phyloP scores from a whole-genome alignment of 2,888 invertebrate species.

The Meiosimyza platycephala region DNA sequence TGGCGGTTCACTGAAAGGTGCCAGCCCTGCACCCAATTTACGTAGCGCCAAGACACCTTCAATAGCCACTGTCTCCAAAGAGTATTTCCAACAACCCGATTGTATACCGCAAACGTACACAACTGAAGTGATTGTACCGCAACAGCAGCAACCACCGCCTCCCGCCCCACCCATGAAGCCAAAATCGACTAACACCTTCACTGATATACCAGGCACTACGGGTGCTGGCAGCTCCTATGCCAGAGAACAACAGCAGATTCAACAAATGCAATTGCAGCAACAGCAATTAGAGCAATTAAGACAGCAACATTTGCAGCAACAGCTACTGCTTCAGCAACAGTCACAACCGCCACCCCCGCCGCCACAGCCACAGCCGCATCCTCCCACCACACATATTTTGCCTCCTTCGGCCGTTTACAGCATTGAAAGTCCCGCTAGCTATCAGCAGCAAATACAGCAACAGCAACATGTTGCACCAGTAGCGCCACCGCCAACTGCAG shows the following conservation, averaged over 20 bases:
- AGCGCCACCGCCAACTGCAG: slow-evolving; percentile 46
- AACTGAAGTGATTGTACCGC: slow-evolving; percentile 47
- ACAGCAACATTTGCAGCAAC: slow-evolving; percentile 53
- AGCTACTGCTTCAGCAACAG: slow-evolving; percentile 51
- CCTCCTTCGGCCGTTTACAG: slow-evolving; percentile 66
- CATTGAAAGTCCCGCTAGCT: slow-evolving; percentile 62
- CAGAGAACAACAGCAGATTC: slow-evolving; percentile 55
- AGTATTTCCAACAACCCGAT: slow-evolving; percentile 65
- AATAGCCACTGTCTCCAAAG: slow-evolving; percentile 67
- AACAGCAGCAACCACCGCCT: slow-evolving; percentile 53
- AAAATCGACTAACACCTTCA: slow-evolving; percentile 64
- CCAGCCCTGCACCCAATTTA: slow-evolving; percentile 65
- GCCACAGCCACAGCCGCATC: slow-evolving; percentile 49
- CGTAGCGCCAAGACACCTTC: slow-evolving; percentile 67
- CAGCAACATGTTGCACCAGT: slow-evolving; percentile 41
- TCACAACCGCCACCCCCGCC: slow-evolving; percentile 46
- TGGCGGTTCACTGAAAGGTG: slow-evolving; percentile 65
- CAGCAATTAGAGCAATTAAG: slow-evolving; percentile 49
- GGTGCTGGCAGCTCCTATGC: slow-evolving; percentile 66
- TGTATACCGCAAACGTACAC: slow-evolving; percentile 60
- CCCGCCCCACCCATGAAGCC: slow-evolving; percentile 60
- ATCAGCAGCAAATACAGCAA: slow-evolving; percentile 44
- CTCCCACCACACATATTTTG: slow-evolving; percentile 61
- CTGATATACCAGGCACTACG: slow-evolving; percentile 66
- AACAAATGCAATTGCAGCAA: slow-evolving; percentile 48